phyloP scores from a whole-genome alignment of 92 coral and sea anemone genomes.

The Paramuricea clavata region DNA sequence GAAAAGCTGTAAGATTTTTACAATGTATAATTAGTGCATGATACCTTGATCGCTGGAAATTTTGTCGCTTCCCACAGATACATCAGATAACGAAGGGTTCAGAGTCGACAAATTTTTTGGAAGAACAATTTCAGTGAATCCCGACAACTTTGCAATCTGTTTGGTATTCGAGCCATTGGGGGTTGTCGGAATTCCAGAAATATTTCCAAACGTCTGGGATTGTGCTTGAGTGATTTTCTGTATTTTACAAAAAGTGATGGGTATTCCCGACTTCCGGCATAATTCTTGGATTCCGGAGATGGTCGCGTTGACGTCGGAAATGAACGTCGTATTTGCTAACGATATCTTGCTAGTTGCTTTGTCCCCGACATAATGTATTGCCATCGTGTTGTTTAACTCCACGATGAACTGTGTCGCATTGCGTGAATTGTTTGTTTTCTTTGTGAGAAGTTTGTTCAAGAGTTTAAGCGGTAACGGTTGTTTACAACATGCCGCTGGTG shows the following conservation, averaged over 20 bases:
- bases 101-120: not conserved
- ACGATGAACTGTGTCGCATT: conserved; percentile 38
- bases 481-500: not conserved
- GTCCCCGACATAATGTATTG: conserved; percentile 39
- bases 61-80: not conserved
- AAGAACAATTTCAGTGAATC: not conserved
- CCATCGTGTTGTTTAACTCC: conserved; percentile 44
- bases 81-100: not conserved
- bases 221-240: conserved; percentile 33
- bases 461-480: not conserved
- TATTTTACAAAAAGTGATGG: conserved; percentile 3
- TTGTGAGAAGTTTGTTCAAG: not conserved
- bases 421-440: not conserved
- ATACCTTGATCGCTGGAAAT: not conserved
- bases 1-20: no score
- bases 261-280: conserved; percentile 18
- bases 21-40: not conserved
- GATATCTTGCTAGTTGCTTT: conserved; percentile 41
- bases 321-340: conserved; percentile 30
- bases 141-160: not conserved
- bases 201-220: conserved; percentile 26
- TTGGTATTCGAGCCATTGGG: not conserved
- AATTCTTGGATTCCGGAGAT: conserved; percentile 29
- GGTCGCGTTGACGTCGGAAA: conserved; percentile 39
- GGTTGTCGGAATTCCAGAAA: conserved; percentile 6